phyloP scores from a whole-genome alignment of 2,888 invertebrate species.

The Acanthopleura granulata region DNA sequence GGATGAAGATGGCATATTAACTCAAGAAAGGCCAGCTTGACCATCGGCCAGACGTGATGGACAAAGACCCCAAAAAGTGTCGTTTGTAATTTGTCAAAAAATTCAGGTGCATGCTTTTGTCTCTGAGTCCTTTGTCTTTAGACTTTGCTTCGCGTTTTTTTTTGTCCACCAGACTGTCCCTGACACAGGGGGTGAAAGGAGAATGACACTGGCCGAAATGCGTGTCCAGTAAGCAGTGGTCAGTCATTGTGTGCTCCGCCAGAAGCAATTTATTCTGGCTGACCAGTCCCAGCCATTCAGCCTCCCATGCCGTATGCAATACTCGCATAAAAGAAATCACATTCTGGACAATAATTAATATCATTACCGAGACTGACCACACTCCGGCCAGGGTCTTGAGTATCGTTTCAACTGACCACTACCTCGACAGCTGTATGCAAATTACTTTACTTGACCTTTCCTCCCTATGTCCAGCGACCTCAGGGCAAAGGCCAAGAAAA shows the following conservation, averaged over 20 bases:
- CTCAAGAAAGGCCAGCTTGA: neutral
- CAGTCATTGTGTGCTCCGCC: neutral
- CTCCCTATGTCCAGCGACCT: constrained; percentile 7
- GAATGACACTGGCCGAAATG: constrained; percentile 14
- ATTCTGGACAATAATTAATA: constrained; percentile 19
- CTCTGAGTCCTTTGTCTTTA: constrained; percentile 6
- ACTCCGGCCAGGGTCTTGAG: neutral
- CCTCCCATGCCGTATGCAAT: constrained; percentile 12
- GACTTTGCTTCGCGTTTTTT: neutral
- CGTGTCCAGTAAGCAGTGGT: constrained; percentile 6
- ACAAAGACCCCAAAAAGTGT: constrained; percentile 12
- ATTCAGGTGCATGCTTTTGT: constrained; percentile 10
- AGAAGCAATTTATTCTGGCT: constrained; percentile 15
- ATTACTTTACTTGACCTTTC: constrained; percentile 10
- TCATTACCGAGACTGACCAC: constrained; percentile 15
- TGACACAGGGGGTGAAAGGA: neutral
- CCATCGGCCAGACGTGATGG: neutral
- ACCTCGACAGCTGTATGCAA: constrained; percentile 17
- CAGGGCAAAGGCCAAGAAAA: constrained; percentile 19
- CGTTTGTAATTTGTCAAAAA: constrained; percentile 6
- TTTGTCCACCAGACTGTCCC: neutral
- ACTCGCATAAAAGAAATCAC: constrained; percentile 20
- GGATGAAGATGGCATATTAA: constrained; percentile 7
- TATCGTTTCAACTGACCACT: constrained; percentile 14
- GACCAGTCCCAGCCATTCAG: neutral